Percentiles rank a stretch among this genome's conserved stretches.
Evolutionary conservation across 2,113 vertebrate species (phyloP).

Genomic region (Pelecanus crispus): DNA sequence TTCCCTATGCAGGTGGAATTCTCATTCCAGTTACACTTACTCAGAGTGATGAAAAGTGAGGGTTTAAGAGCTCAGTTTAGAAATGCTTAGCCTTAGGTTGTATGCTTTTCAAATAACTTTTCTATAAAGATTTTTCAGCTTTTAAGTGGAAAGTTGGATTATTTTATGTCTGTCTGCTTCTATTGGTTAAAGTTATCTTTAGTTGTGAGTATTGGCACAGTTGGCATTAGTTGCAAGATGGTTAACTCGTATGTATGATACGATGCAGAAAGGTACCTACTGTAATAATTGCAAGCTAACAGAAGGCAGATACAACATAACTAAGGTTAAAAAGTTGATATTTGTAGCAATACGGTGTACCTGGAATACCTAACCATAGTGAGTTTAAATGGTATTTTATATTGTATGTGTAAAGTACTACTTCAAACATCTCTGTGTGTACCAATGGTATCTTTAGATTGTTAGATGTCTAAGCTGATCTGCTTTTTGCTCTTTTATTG

Average conservation of each 20-base stretch:
- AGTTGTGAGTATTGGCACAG: background rate
- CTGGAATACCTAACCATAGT: background rate
- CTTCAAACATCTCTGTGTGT: background rate
- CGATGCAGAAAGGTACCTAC: background rate
- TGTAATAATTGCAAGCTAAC: background rate
- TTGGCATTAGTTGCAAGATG: background rate
- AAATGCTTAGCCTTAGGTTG: background rate
- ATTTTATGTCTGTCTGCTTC: background rate
- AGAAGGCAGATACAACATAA: background rate
- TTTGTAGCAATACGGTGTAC: background rate
- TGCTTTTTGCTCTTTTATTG: background rate
- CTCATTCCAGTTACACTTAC: background rate
- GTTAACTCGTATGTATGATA: background rate
- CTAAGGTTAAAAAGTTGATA: background rate
- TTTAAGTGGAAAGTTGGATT: background rate
- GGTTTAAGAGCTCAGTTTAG: background rate
- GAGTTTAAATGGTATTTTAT: background rate
- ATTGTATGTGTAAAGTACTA: background rate
- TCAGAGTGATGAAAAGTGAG: background rate
- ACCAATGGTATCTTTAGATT: background rate
- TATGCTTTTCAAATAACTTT: background rate
- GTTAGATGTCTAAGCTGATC: background rate
- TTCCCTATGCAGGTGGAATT: background rate
- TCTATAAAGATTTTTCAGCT: background rate
- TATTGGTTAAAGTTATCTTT: background rate